Evolutionary conservation across 2,113 vertebrate genomes (phyloP).

Genomic region (Hippocampus barbouri): DNA sequence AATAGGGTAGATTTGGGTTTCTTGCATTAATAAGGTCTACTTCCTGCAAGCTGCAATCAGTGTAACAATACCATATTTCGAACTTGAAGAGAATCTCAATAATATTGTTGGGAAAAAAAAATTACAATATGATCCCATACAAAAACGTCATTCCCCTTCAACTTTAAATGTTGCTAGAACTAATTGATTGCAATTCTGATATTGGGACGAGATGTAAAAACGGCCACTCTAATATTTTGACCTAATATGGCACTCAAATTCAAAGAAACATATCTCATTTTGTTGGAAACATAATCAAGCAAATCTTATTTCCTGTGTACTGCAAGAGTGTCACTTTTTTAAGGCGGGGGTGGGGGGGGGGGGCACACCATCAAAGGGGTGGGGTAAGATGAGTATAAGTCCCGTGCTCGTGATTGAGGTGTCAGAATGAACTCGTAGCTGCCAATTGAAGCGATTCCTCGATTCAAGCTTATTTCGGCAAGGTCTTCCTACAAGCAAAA

Average conservation of each 20-base stretch:
- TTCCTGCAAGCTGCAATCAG: neutral
- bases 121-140: neutral
- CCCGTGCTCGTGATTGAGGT: neutral
- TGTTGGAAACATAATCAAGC: slow-evolving; percentile 31
- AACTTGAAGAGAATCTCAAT: neutral
- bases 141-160: neutral
- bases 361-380: slow-evolving; percentile 8
- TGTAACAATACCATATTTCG: no score
- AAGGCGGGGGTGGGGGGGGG: neutral
- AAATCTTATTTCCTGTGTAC: slow-evolving; percentile 33
- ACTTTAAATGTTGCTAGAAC: neutral
- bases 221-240: neutral
- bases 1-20: neutral
- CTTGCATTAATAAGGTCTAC: neutral
- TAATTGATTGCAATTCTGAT: neutral
- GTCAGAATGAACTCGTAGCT: neutral
- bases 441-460: neutral
- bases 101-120: neutral
- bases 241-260: slow-evolving; percentile 2
- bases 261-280: slow-evolving; percentile 20
- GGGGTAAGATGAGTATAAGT: slow-evolving; percentile 40
- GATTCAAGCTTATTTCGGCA: neutral
- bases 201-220: neutral
- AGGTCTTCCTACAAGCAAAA: neutral
- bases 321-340: slow-evolving; percentile 13